Evolutionary conservation across 2,797 vertebrate genomes (phyloP).

Genomic region (Arvicola amphibius): DNA sequence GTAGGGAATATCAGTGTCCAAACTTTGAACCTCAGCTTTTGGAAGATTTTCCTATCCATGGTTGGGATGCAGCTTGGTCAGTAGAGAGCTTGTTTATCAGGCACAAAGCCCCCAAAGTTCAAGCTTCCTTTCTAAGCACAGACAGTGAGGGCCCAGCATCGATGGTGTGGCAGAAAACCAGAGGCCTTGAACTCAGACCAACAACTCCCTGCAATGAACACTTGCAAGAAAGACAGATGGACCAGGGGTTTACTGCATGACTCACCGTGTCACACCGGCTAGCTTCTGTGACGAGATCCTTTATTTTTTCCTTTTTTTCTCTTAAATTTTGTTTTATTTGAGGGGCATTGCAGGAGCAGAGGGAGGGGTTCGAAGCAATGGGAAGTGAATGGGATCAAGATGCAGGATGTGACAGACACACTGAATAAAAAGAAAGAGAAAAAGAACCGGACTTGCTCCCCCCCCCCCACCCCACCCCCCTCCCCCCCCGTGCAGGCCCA

Average conservation of each 20-base stretch:
- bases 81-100: neutral
- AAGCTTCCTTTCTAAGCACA: neutral
- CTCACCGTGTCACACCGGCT: neutral
- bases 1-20: neutral
- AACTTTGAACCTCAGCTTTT: slow-evolving; percentile 5
- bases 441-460: too few species aligned
- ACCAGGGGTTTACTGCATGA: neutral
- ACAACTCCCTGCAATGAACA: neutral
- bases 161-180: neutral
- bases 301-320: neutral
- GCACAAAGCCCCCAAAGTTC: neutral
- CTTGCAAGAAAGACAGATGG: too few species aligned
- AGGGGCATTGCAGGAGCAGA: neutral
- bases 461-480: too few species aligned
- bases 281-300: neutral
- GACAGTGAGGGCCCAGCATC: neutral
- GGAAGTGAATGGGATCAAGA: neutral
- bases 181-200: neutral
- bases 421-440: neutral
- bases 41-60: neutral
- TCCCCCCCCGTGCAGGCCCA: neutral
- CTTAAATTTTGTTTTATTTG: neutral
- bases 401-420: neutral
- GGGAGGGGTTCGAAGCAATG: neutral
- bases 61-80: neutral